phyloP scores from a whole-genome alignment of 2,888 invertebrate species.

The Amblyteles armatorius region DNA sequence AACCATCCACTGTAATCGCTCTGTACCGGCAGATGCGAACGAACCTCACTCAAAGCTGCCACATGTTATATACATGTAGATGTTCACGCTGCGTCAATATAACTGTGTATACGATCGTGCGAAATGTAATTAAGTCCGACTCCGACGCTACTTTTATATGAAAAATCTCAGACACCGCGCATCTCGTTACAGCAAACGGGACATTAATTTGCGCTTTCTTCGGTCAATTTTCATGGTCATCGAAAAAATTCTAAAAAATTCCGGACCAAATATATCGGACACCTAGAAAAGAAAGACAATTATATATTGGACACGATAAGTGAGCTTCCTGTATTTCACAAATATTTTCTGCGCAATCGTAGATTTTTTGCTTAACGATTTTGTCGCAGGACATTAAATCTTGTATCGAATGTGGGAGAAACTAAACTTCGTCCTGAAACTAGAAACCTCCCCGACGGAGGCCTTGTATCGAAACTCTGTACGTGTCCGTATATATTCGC shows the following conservation, averaged over 20 bases:
- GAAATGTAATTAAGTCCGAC: conserved; percentile 26
- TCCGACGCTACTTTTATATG: conserved; percentile 8
- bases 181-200: neutral
- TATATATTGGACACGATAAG: no score
- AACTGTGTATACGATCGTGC: conserved; percentile 23
- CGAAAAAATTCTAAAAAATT: no score
- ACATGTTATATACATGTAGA: neutral
- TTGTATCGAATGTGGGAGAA: neutral
- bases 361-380: neutral
- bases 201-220: no score
- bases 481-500: neutral
- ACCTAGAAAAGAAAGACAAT: no score
- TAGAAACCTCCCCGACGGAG: neutral
- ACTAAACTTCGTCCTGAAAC: neutral
- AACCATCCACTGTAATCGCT: conserved; percentile 13
- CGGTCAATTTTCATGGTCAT: no score
- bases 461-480: conserved; percentile 1
- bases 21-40: conserved; percentile 53
- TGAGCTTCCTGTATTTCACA: no score
- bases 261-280: no score
- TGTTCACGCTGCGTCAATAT: neutral
- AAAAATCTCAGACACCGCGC: conserved; percentile 7
- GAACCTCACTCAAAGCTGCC: conserved; percentile 52
- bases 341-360: neutral
- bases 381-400: neutral